Percentiles rank a stretch among this genome's conserved stretches.
Conservation (phyloP, 1,140 invertebrate genomes). For the Trachymyrmex septentrionalis region DNA sequence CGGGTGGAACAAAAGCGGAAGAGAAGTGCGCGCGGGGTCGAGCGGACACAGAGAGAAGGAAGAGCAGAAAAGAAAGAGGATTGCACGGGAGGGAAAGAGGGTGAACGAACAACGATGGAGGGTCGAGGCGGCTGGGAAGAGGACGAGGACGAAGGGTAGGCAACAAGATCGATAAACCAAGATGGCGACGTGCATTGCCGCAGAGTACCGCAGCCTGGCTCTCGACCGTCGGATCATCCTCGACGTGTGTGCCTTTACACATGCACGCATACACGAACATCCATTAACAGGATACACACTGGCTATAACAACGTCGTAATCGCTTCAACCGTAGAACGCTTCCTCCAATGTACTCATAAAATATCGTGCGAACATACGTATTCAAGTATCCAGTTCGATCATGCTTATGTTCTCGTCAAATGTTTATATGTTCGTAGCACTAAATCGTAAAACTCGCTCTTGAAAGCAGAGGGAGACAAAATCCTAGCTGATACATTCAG, state of each 20-base stretch:
- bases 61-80: constrained; percentile 57
- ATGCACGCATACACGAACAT: constrained; percentile 43
- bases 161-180: constrained; percentile 82
- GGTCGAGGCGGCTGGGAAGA: constrained; percentile 50
- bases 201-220: constrained; percentile 81
- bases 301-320: constrained; percentile 43
- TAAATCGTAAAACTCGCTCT: constrained; percentile 7
- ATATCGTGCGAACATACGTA: constrained; percentile 29
- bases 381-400: constrained; percentile 5
- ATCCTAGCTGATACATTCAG: no score
- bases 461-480: neutral
- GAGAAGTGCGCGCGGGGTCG: constrained; percentile 7
- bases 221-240: constrained; percentile 78
- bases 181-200: constrained; percentile 80
- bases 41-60: neutral
- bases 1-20: constrained; percentile 41
- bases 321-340: constrained; percentile 7
- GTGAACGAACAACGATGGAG: constrained; percentile 54
- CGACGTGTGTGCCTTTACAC: constrained; percentile 65
- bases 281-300: constrained; percentile 30
- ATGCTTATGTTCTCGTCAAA: constrained; percentile 22
- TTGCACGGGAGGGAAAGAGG: constrained; percentile 14
- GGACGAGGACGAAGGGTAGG: constrained; percentile 61
- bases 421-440: neutral
- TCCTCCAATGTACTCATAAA: neutral